These are phyloP conservation scores for Caenorhabditis uteleia DNA, from an alignment of 2,888 invertebrate genomes.

Conservation along the genomic window DNA sequence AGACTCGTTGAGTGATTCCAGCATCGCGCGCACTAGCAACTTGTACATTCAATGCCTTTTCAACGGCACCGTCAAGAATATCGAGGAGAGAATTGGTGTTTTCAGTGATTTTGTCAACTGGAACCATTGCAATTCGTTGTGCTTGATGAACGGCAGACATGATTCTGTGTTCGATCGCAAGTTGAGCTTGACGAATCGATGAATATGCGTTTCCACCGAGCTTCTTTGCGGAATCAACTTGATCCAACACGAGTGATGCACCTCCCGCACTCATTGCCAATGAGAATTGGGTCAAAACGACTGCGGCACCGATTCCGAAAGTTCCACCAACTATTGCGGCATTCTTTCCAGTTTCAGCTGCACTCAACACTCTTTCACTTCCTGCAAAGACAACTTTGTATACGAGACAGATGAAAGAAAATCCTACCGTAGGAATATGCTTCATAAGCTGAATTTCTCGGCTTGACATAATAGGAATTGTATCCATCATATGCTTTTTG, in stretches of 20 bases:
- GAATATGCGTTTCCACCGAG: conserved; percentile 34
- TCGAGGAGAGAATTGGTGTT: conserved; percentile 43
- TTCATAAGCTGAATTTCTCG: conserved; percentile 31
- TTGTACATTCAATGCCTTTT: conserved; percentile 30
- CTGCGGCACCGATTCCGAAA: conserved; percentile 46
- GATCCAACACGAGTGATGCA: conserved; percentile 40
- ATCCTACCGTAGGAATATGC: conserved; percentile 22
- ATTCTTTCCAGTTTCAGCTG: conserved; percentile 33
- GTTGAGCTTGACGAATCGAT: conserved; percentile 25
- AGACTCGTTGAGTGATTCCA: conserved; percentile 33
- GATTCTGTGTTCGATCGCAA: conserved; percentile 41
- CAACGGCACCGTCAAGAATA: conserved; percentile 37
- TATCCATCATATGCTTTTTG: conserved; percentile 39
- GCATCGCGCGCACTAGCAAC: conserved; percentile 19
- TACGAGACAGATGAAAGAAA: background rate
- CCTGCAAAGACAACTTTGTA: conserved; percentile 3
- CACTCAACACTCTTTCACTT: conserved; percentile 30
- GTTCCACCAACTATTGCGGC: conserved; percentile 42
- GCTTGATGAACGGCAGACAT: conserved; percentile 36
- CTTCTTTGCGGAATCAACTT: conserved; percentile 27
- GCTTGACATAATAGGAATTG: conserved; percentile 40
- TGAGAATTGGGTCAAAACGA: conserved; percentile 47
- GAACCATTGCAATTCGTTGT: conserved; percentile 46
- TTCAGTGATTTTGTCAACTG: conserved; percentile 41
- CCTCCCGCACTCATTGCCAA: conserved; percentile 42